These are phyloP conservation scores for Lutjanus argentimaculatus DNA, from an alignment of 2,797 vertebrate species.

Conservation along the genomic window DNA sequence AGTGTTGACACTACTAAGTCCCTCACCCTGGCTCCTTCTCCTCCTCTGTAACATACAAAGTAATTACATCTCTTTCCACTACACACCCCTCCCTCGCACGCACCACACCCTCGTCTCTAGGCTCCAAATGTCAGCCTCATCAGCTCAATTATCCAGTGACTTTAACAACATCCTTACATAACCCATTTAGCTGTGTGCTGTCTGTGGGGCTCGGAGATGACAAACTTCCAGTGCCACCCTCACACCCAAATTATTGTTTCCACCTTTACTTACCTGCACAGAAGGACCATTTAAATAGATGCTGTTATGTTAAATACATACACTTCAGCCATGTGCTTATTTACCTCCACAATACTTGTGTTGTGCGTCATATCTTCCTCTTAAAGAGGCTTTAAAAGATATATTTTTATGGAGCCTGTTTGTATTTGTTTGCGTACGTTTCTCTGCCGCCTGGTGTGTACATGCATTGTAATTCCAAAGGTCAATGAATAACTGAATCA, in stretches of 20 bases:
- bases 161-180: slow-evolving; percentile 67
- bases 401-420: background rate
- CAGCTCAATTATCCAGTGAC: slow-evolving; percentile 73
- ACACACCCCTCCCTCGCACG: slow-evolving; percentile 35
- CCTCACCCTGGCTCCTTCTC: slow-evolving; percentile 30
- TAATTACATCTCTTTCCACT: slow-evolving; percentile 72
- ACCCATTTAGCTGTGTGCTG: slow-evolving; percentile 38
- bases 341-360: background rate
- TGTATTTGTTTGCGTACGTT: slow-evolving; percentile 20
- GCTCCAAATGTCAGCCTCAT: slow-evolving; percentile 78
- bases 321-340: slow-evolving; percentile 26
- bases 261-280: slow-evolving; percentile 30
- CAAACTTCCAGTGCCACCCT: slow-evolving; percentile 27
- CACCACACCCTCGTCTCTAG: slow-evolving; percentile 64
- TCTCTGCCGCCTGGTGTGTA: slow-evolving; percentile 14
- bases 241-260: slow-evolving; percentile 39
- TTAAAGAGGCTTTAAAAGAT: slow-evolving; percentile 12
- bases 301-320: slow-evolving; percentile 31
- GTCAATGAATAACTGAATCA: slow-evolving; percentile 63
- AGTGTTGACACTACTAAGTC: slow-evolving; percentile 42
- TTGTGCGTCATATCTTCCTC: slow-evolving; percentile 19
- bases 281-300: slow-evolving; percentile 19
- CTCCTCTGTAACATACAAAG: slow-evolving; percentile 61
- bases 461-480: slow-evolving; percentile 55
- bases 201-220: slow-evolving; percentile 45